Evolutionary conservation across 2,888 invertebrate species (phyloP), one percentile per base, ranked within the genome.

Genomic region (Polyommatus icarus): DNA sequence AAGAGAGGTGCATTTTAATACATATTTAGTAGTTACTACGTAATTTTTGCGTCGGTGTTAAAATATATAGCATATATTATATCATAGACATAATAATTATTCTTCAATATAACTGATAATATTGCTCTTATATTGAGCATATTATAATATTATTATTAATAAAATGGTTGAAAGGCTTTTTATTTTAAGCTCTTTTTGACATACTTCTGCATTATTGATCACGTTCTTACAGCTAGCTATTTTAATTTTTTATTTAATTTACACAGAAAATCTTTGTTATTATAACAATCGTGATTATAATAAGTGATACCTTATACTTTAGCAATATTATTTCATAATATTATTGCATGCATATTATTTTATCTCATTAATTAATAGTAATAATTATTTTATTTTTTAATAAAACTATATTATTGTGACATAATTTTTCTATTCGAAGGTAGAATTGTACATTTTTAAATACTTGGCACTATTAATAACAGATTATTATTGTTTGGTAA

Each of bases 351-450:
- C 75, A 15, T 20, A 72, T n/a, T 10, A 24, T 15, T 67, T 32
- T 5, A 15, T 67, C 7, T 67, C 3, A 67, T 67, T 67, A 29
- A n/a, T 72, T 75, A 12, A 15, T 50, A 2, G 46, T 40, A 73
- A 6, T 24, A 8, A 50, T 46, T 40, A 75, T 29, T 54, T 54
- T 40, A 29, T 0, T 46, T 24, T 29, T 24, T 8, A 54, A 24
- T 54, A 18, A 29, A 54, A 75, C 15, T 75, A 29, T 50, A 32
- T 2, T 29, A 75, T 75, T 75, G 75, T 75, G 50, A 75, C 73
- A 75, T 15, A 50, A 72, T 12, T 54, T 50, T 50, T 29, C 1
- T 1, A 15, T 29, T 50, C 50, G 24, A 54, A 75, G 24, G 50
- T 73, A 73, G 54, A 54, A 15, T 75, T n/a, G 18, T 75, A 75